Conservation (phyloP, 2,797 vertebrate species). For the Vultur gryphus region DNA sequence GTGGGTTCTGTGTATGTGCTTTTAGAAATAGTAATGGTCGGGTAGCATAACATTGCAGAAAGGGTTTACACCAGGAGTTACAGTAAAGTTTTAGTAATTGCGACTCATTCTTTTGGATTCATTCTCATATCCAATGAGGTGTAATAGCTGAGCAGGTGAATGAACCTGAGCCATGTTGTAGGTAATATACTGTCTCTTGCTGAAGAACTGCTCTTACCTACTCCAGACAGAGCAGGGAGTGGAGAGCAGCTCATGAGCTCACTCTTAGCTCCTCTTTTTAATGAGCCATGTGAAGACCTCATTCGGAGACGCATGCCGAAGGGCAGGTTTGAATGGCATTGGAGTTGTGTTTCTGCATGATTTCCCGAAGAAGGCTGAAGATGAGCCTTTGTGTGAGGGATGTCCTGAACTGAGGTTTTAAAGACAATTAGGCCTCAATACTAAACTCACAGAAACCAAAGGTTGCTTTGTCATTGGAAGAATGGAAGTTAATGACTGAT, state of each 20-base stretch:
- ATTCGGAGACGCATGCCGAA: accelerated
- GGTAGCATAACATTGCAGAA: background rate
- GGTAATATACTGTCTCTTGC: background rate
- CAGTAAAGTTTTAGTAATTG: background rate
- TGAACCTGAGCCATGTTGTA: background rate
- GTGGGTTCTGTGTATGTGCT: background rate
- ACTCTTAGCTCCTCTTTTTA: background rate
- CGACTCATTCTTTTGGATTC: background rate
- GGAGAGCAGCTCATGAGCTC: background rate
- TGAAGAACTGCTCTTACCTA: background rate
- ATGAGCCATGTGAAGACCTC: background rate
- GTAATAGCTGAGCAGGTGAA: background rate
- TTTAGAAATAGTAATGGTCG: no score
- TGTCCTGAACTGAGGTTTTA: background rate
- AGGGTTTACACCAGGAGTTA: background rate
- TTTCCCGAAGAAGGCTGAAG: background rate
- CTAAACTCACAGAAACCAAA: background rate
- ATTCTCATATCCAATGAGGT: accelerated
- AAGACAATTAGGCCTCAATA: background rate
- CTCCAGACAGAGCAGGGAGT: background rate
- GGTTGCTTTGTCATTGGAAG: background rate
- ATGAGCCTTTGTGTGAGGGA: background rate
- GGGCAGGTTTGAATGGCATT: background rate
- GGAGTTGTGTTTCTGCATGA: background rate
- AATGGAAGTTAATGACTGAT: background rate